Evolutionary conservation across 2,888 invertebrate species (phyloP).

Genomic region (Vannuccia rotundouncinata): DNA sequence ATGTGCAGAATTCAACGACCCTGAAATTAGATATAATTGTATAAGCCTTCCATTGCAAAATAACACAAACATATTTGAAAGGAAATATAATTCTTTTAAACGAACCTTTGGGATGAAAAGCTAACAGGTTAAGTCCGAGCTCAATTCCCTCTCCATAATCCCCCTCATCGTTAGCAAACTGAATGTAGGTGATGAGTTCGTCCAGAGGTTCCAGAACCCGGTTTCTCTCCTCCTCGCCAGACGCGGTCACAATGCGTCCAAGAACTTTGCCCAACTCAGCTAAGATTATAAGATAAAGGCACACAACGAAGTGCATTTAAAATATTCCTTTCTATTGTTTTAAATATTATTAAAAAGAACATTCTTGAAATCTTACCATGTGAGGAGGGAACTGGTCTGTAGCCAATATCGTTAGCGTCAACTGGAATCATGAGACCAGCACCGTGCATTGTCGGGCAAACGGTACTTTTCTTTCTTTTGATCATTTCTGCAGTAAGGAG

Average conservation of each 20-base stretch:
- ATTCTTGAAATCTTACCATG: slow-evolving; percentile 50
- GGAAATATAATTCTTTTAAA: too few relatives aligned
- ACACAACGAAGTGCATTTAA: too few relatives aligned
- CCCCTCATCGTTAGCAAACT: slow-evolving; percentile 84
- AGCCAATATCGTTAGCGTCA: slow-evolving; percentile 71
- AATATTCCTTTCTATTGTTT: too few relatives aligned
- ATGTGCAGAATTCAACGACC: neutral
- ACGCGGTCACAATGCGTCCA: slow-evolving; percentile 60
- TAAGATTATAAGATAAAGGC: too few relatives aligned
- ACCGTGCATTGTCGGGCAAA: slow-evolving; percentile 51
- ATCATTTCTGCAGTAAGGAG: neutral
- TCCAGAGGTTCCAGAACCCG: slow-evolving; percentile 67
- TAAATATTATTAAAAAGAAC: too few relatives aligned
- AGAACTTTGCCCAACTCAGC: slow-evolving; percentile 65
- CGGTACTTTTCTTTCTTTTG: slow-evolving; percentile 33
- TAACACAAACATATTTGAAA: too few relatives aligned
- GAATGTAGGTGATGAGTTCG: slow-evolving; percentile 72
- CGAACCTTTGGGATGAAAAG: slow-evolving; percentile 54
- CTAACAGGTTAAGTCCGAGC: slow-evolving; percentile 76
- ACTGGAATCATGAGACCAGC: slow-evolving; percentile 79
- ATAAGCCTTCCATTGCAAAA: neutral
- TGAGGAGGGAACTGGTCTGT: slow-evolving; percentile 67
- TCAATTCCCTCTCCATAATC: slow-evolving; percentile 89
- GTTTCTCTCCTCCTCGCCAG: slow-evolving; percentile 62
- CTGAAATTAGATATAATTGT: neutral